Conservation (phyloP, 2,888 invertebrate species). For the Epinotia nisella region DNA sequence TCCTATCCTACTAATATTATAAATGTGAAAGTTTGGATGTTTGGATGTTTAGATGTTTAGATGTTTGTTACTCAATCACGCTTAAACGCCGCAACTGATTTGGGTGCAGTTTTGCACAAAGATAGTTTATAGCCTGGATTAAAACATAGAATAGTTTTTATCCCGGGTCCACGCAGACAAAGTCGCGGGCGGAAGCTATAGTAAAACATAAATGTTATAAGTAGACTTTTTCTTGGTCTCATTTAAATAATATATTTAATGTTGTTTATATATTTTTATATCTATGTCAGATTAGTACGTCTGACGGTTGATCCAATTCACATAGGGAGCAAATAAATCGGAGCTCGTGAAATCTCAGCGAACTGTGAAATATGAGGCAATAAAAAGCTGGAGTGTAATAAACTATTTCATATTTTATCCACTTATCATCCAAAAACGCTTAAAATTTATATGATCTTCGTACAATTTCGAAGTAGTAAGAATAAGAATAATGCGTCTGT, state of each 20-base stretch:
- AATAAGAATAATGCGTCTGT: background rate
- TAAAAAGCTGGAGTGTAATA: slow-evolving; percentile 19
- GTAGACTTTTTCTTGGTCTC: background rate
- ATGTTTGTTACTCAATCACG: too few relatives aligned
- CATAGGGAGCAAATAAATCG: background rate
- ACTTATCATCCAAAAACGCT: slow-evolving; percentile 1
- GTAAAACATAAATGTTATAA: slow-evolving; percentile 1
- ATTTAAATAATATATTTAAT: slow-evolving; percentile 26
- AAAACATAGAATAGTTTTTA: too few relatives aligned
- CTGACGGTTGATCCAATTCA: background rate
- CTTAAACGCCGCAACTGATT: too few relatives aligned
- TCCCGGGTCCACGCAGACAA: too few relatives aligned
- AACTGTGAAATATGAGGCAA: slow-evolving; percentile 10
- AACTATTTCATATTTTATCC: slow-evolving; percentile 2
- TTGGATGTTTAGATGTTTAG: too few relatives aligned
- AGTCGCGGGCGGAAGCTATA: too few relatives aligned
- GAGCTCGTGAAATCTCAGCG: slow-evolving; percentile 4
- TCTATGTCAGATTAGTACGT: slow-evolving; percentile 1
- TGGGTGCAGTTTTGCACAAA: too few relatives aligned
- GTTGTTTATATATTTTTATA: slow-evolving; percentile 26
- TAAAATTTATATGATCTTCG: background rate
- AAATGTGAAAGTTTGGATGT: too few relatives aligned
- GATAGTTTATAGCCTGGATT: too few relatives aligned
- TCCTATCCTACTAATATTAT: too few relatives aligned
- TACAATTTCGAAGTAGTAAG: background rate